Conservation (phyloP, 2,888 invertebrate genomes). For the Argynnis bischoffii region DNA sequence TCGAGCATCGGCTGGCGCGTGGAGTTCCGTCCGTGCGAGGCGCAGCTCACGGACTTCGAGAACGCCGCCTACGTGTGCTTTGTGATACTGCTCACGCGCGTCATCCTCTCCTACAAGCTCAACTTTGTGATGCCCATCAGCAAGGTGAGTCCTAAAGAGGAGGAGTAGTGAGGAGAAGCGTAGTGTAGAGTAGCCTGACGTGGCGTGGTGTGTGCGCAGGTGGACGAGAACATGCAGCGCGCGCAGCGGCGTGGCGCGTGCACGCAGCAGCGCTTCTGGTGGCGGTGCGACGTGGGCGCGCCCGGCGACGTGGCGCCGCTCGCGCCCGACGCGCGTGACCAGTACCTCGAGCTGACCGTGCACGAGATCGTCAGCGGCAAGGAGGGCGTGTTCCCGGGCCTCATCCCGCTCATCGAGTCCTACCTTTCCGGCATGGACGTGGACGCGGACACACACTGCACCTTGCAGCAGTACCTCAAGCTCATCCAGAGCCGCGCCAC, state of each 20-base stretch:
- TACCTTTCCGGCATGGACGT: slow-evolving; percentile 98
- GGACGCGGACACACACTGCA: slow-evolving; percentile 98
- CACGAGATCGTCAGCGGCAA: slow-evolving; percentile 99
- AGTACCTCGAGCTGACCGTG: slow-evolving; percentile 92
- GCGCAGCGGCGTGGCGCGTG: slow-evolving; percentile 96
- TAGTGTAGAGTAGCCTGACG: not conserved
- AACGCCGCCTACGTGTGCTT: slow-evolving; percentile 99
- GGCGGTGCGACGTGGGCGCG: slow-evolving; percentile 89
- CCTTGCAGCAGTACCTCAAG: slow-evolving; percentile 97
- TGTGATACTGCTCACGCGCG: slow-evolving; percentile 97
- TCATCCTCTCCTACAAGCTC: slow-evolving; percentile 97
- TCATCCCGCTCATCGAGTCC: slow-evolving; percentile 96
- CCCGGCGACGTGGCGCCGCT: slow-evolving; percentile 24
- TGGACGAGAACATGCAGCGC: slow-evolving; percentile 98
- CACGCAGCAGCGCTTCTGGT: slow-evolving; percentile 94
- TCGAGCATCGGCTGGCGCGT: slow-evolving; percentile 99
- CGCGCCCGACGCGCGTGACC: slow-evolving; percentile 40
- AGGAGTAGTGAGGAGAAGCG: not conserved
- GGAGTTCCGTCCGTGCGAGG: slow-evolving; percentile 99
- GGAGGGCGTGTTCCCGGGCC: slow-evolving; percentile 95
- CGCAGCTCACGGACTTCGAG: slow-evolving; percentile 99
- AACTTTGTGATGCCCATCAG: slow-evolving; percentile 99
- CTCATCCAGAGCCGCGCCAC: slow-evolving; percentile 93
- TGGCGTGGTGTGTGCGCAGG: slow-evolving; percentile 61
- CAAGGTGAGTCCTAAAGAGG: slow-evolving; percentile 82